These are phyloP conservation scores for Ophion obscuratus DNA, from an alignment of 2,888 invertebrate species.

Conservation along the genomic window DNA sequence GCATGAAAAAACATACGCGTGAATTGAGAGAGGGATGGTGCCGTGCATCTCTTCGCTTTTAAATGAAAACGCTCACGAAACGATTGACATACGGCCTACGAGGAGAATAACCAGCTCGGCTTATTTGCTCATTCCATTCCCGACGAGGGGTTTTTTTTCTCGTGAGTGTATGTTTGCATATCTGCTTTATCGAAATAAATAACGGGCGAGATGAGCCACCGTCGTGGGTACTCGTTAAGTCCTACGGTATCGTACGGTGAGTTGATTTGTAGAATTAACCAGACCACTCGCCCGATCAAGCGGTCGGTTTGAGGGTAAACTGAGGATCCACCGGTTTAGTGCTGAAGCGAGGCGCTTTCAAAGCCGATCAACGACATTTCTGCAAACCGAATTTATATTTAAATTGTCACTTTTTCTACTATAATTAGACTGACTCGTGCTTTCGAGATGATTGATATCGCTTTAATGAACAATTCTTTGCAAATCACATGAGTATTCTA, in stretches of 20 bases:
- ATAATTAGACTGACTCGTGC: background rate
- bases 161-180: slow-evolving; percentile 74
- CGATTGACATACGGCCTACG: slow-evolving; percentile 81
- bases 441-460: background rate
- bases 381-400: background rate
- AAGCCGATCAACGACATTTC: background rate
- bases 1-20: slow-evolving; percentile 61
- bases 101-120: slow-evolving; percentile 64
- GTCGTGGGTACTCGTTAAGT: slow-evolving; percentile 28
- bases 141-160: slow-evolving; percentile 32
- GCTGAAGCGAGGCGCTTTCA: background rate
- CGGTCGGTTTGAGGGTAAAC: background rate
- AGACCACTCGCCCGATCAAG: background rate
- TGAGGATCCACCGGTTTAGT: background rate
- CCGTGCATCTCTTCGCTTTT: slow-evolving; percentile 67
- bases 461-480: background rate
- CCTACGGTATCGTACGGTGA: slow-evolving; percentile 29
- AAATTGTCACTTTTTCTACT: background rate
- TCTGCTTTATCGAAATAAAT: slow-evolving; percentile 77
- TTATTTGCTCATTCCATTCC: slow-evolving; percentile 40
- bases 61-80: slow-evolving; percentile 62
- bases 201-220: slow-evolving; percentile 49
- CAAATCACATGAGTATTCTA: background rate
- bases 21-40: slow-evolving; percentile 50
- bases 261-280: slow-evolving; percentile 26